Conservation (phyloP, 2,888 invertebrate genomes). For the Epinotia nisella region DNA sequence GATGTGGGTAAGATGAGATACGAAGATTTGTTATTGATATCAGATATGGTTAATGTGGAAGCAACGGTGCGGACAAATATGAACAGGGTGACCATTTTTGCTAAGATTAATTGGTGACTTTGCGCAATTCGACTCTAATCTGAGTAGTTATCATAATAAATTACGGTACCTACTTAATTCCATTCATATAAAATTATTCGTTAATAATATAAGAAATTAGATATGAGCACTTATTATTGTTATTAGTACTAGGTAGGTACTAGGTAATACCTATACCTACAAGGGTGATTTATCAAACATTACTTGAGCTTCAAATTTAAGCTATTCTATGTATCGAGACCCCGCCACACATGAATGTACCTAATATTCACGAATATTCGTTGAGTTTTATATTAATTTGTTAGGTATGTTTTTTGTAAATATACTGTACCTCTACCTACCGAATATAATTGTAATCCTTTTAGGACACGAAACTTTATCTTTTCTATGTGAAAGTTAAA, state of each 20-base stretch:
- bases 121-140: no score
- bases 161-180: no score
- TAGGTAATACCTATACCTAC: no score
- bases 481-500: background rate
- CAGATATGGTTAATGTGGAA: slow-evolving; percentile 81
- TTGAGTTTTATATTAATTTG: background rate
- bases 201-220: background rate
- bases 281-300: no score
- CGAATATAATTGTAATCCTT: background rate
- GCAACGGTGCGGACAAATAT: slow-evolving; percentile 72
- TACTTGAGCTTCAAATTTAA: no score
- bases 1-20: slow-evolving; percentile 51
- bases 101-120: background rate
- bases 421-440: background rate
- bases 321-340: no score
- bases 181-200: background rate
- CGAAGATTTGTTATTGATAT: slow-evolving; percentile 77
- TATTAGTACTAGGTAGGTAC: no score
- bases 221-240: no score
- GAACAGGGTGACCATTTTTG: slow-evolving; percentile 62
- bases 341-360: background rate
- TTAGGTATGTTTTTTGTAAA: background rate
- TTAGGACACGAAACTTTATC: background rate
- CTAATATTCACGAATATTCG: background rate
- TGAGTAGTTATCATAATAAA: no score